A percentile compares a stretch with the other conserved stretches of the same genome.
These are phyloP conservation scores for Drosophila macrospina DNA, from an alignment of 2,888 invertebrate genomes.

Conservation along the genomic window DNA sequence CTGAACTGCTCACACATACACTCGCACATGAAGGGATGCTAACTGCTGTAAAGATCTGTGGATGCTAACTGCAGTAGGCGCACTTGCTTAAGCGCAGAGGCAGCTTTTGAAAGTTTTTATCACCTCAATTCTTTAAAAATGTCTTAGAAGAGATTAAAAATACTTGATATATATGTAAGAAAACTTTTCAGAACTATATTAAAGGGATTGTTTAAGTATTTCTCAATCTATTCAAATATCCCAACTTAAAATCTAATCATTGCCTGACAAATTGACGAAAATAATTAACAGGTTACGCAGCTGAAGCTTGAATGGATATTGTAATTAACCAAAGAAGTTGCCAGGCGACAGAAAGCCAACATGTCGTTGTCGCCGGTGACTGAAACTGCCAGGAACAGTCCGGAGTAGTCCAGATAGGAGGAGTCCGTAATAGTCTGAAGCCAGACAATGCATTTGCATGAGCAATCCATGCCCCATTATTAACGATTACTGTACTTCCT, in stretches of 20 bases:
- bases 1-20: too few species aligned
- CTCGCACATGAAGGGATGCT: too few species aligned
- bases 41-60: too few species aligned
- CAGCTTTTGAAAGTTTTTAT: too few species aligned
- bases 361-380: not conserved
- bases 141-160: not conserved
- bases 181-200: not conserved
- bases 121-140: not conserved
- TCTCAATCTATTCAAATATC: not conserved
- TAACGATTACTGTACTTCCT: conserved; percentile 45
- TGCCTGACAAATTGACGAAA: not conserved
- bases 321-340: conserved; percentile 31
- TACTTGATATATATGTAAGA: not conserved
- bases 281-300: conserved; percentile 2
- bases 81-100: too few species aligned
- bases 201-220: not conserved
- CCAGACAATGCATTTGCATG: conserved; percentile 10
- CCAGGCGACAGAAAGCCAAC: not conserved
- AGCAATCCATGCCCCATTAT: conserved; percentile 39
- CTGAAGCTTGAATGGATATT: conserved; percentile 10
- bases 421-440: not conserved
- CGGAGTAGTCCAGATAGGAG: not conserved
- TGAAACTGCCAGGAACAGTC: not conserved
- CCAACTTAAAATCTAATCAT: not conserved
- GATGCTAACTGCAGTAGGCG: too few species aligned